phyloP scores from a whole-genome alignment of 2,888 invertebrate genomes.

The Parnassius glacialis region DNA sequence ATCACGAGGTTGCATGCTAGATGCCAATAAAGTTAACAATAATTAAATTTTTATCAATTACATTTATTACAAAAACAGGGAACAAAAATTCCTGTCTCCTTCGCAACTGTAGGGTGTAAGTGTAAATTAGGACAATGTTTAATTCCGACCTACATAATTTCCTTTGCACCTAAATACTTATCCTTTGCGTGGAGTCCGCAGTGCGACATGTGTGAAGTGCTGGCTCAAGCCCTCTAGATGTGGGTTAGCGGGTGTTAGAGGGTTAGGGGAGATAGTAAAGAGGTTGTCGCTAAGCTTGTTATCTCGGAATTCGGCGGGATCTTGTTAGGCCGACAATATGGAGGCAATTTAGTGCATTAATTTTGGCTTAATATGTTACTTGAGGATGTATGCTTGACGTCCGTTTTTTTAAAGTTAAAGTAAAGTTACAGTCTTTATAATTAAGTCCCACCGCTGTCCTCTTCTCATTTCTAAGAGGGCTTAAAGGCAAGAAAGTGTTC shows the following conservation, averaged over 20 bases:
- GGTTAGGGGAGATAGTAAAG: neutral
- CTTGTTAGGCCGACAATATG: conserved; percentile 15
- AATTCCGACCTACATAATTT: conserved; percentile 16
- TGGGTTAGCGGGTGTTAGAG: conserved; percentile 4
- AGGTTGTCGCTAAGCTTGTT: conserved; percentile 12
- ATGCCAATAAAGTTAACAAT: too few species aligned
- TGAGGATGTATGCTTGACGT: too few species aligned
- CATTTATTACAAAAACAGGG: too few species aligned
- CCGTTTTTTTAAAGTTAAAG: too few species aligned
- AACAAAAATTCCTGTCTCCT: neutral
- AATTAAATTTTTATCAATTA: too few species aligned
- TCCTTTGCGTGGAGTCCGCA: conserved; percentile 1
- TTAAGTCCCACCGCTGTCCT: too few species aligned
- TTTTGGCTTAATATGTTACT: conserved; percentile 1
- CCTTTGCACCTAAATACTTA: conserved; percentile 7
- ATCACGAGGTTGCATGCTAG: too few species aligned
- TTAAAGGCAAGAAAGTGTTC: too few species aligned
- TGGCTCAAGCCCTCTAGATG: conserved; percentile 1
- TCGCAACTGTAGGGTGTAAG: neutral
- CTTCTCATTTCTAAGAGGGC: too few species aligned
- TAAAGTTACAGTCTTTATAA: too few species aligned
- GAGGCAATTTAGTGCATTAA: conserved; percentile 1
- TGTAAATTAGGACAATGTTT: neutral
- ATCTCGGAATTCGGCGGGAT: conserved; percentile 17
- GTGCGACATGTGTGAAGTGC: conserved; percentile 7